Evolutionary conservation across 1,140 invertebrate species (phyloP).

Genomic region (Telenomus remus): DNA sequence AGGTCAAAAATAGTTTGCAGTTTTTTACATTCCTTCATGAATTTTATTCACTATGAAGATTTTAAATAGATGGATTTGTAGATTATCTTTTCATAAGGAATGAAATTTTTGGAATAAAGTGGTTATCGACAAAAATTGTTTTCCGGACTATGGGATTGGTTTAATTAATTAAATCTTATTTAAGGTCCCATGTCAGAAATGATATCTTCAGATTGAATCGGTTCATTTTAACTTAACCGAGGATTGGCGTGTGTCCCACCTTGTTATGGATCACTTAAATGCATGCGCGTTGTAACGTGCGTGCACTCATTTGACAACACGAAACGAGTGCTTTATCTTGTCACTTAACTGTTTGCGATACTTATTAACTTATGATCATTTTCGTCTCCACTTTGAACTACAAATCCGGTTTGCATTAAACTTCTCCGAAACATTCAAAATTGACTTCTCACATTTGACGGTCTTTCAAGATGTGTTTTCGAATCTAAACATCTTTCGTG

Average conservation of each 20-base stretch:
- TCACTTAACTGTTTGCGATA: constrained; percentile 37
- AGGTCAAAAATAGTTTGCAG: too few relatives aligned
- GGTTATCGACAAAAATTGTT: too few relatives aligned
- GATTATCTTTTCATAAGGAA: too few relatives aligned
- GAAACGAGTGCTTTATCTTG: constrained; percentile 46
- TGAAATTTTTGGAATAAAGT: too few relatives aligned
- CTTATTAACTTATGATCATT: constrained; percentile 22
- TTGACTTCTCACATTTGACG: too few relatives aligned
- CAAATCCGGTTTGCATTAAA: background rate
- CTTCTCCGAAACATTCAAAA: background rate
- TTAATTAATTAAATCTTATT: background rate
- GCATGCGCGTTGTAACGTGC: constrained; percentile 56
- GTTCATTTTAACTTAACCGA: constrained; percentile 43
- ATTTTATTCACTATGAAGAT: too few relatives aligned
- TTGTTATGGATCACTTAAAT: constrained; percentile 69
- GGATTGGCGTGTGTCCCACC: constrained; percentile 63
- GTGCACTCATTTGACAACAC: constrained; percentile 51
- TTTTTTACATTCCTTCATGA: too few relatives aligned
- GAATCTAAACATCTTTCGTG: too few relatives aligned
- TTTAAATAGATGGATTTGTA: too few relatives aligned
- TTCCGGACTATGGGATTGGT: too few relatives aligned
- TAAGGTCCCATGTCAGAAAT: background rate
- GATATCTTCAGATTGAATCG: constrained; percentile 16
- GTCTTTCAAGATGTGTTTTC: too few relatives aligned
- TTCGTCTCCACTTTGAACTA: constrained; percentile 15